These are phyloP conservation scores for Cossypha polioptera DNA, from an alignment of 2,797 vertebrate species.

Conservation along the genomic window DNA sequence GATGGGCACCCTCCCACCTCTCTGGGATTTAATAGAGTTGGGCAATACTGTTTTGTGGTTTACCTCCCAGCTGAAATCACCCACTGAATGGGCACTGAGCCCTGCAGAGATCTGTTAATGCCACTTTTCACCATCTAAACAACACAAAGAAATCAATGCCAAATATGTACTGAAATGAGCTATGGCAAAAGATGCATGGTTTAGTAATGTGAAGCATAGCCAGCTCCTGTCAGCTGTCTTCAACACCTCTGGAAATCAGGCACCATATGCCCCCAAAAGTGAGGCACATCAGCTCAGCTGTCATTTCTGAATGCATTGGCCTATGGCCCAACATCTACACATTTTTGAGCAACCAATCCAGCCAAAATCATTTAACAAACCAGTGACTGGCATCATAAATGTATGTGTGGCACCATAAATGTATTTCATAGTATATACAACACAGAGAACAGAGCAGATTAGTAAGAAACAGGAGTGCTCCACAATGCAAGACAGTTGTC, in stretches of 20 bases:
- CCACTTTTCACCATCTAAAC: background rate
- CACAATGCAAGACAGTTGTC: background rate
- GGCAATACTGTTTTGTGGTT: background rate
- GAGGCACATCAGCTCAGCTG: background rate
- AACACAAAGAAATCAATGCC: background rate
- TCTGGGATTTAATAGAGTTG: background rate
- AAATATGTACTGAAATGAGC: background rate
- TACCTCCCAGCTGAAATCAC: background rate
- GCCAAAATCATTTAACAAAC: background rate
- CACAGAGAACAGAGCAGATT: background rate
- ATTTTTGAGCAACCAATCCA: background rate
- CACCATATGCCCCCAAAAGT: background rate
- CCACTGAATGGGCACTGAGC: background rate
- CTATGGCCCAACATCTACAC: background rate
- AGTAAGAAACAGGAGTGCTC: background rate
- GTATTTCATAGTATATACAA: background rate
- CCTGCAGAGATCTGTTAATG: background rate
- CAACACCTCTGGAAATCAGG: conserved; percentile 15
- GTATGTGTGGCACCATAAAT: background rate
- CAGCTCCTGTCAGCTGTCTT: background rate
- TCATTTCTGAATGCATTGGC: background rate
- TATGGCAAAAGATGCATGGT: background rate
- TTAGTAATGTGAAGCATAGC: background rate
- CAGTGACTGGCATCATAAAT: background rate
- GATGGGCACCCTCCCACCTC: background rate